Evolutionary conservation across 1,140 invertebrate genomes (phyloP).

Genomic region (Anastrepha ludens): DNA sequence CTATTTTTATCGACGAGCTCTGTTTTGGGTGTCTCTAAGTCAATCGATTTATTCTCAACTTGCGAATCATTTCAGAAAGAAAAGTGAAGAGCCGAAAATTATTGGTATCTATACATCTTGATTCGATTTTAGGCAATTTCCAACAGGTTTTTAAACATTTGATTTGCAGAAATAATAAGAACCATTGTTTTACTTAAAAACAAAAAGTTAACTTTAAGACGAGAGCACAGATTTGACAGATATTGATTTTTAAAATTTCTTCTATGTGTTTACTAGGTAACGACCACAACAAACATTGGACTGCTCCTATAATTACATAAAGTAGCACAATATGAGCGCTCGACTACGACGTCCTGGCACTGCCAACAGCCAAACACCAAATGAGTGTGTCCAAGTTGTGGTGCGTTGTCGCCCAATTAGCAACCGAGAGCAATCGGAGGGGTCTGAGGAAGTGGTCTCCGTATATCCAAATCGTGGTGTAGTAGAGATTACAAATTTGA

Average conservation of each 20-base stretch:
- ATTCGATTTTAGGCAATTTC: no score
- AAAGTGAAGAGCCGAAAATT: background rate
- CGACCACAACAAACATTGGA: background rate
- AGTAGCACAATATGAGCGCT: conserved; percentile 55
- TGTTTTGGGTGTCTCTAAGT: background rate
- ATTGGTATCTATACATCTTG: background rate
- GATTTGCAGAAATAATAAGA: no score
- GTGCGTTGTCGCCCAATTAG: conserved; percentile 93
- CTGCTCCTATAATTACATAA: background rate
- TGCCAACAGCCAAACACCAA: conserved; percentile 72
- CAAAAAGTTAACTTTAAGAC: no score
- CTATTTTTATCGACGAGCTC: no score
- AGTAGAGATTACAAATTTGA: conserved; percentile 81
- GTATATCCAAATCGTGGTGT: conserved; percentile 80
- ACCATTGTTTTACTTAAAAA: no score
- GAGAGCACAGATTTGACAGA: background rate
- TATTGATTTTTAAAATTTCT: background rate
- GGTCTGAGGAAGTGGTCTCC: conserved; percentile 82
- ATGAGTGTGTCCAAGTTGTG: conserved; percentile 90
- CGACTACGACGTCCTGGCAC: conserved; percentile 54
- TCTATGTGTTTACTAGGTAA: conserved; percentile 13
- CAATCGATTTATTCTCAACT: conserved; percentile 37
- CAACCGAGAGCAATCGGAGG: conserved; percentile 85
- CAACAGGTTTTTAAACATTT: no score
- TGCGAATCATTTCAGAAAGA: background rate